Conservation (phyloP, 2,797 vertebrate species). For the Capromys pilorides region DNA sequence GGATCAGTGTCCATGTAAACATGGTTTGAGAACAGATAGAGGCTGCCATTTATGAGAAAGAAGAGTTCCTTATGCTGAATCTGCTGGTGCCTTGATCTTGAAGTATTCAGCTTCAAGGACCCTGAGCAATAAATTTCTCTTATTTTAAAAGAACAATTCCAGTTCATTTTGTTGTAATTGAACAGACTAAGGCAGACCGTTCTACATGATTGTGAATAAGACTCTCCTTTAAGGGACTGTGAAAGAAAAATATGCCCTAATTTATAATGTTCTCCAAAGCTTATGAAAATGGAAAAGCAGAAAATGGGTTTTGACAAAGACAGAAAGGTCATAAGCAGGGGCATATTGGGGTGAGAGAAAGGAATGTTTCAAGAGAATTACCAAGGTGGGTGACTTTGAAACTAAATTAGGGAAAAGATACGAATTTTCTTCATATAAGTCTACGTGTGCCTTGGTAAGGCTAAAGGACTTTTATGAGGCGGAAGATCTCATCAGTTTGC, state of each 20-base stretch:
- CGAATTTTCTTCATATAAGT: slow-evolving; percentile 48
- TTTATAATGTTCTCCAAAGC: background rate
- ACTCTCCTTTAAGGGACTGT: background rate
- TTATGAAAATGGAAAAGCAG: slow-evolving; percentile 17
- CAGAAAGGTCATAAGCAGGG: background rate
- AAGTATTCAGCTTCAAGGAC: background rate
- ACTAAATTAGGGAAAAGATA: slow-evolving; percentile 65
- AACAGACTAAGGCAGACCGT: background rate
- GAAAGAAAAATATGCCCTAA: slow-evolving; percentile 31
- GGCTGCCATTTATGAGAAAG: background rate
- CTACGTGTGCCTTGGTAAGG: slow-evolving; percentile 66
- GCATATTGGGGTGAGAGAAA: background rate
- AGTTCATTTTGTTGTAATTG: background rate
- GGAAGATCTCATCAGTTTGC: slow-evolving; percentile 80
- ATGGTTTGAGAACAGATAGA: background rate
- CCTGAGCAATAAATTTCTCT: background rate
- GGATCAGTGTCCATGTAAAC: background rate
- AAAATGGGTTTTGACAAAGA: background rate
- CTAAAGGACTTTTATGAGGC: slow-evolving; percentile 76
- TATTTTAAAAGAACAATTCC: background rate
- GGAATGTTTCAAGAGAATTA: background rate
- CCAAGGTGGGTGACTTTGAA: slow-evolving; percentile 50
- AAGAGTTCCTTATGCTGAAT: background rate
- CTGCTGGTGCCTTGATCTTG: background rate
- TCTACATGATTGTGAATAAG: background rate